Evolutionary conservation across 2,797 vertebrate genomes (phyloP).

Genomic region (Pantherophis alleghaniensis): DNA sequence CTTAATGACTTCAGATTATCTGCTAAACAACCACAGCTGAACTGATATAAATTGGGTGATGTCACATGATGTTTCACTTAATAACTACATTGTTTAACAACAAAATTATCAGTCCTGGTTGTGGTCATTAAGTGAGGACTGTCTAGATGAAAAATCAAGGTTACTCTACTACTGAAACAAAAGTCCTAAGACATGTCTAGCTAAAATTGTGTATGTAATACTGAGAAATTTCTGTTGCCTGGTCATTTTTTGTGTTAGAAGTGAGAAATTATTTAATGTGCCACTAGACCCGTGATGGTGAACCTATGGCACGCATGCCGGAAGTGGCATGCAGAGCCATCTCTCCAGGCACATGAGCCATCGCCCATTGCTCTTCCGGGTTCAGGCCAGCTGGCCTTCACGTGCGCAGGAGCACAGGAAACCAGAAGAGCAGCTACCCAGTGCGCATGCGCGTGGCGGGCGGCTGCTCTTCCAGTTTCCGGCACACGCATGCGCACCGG

Average conservation of each 20-base stretch:
- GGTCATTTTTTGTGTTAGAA: neutral
- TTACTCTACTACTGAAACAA: neutral
- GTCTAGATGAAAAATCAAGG: neutral
- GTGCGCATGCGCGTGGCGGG: no score
- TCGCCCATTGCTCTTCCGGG: no score
- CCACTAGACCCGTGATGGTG: neutral
- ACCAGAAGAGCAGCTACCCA: no score
- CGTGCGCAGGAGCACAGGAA: fast-evolving
- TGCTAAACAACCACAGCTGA: neutral
- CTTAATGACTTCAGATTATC: neutral
- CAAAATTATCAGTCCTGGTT: neutral
- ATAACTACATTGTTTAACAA: neutral
- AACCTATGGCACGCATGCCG: no score
- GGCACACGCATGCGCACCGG: no score
- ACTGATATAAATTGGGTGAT: neutral
- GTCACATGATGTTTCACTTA: neutral
- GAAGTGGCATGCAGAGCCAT: no score
- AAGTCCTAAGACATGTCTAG: neutral
- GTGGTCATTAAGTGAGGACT: neutral
- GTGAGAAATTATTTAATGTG: neutral
- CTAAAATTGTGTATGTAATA: neutral
- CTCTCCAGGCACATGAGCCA: no score
- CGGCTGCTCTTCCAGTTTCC: no score
- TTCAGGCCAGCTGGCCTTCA: no score
- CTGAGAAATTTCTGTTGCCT: neutral